These are phyloP conservation scores for Pectinophora gossypiella DNA, from an alignment of 1,140 invertebrate species.

Conservation along the genomic window DNA sequence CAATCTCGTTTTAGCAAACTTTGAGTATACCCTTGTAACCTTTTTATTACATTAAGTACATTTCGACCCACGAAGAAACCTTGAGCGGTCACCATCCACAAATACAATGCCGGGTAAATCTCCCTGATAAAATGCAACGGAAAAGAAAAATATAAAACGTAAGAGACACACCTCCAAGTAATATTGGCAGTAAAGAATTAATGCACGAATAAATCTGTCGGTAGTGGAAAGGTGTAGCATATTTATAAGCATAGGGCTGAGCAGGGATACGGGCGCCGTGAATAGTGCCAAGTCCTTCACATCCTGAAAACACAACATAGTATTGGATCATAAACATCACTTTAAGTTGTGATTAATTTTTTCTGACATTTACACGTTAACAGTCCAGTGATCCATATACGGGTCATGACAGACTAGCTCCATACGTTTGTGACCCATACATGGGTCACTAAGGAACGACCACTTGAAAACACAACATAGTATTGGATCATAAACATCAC, in stretches of 20 bases:
- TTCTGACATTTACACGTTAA: too few species aligned
- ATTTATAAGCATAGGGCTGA: slow-evolving; percentile 76
- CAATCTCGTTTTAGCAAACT: too few species aligned
- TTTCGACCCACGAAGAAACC: neutral
- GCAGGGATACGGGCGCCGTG: slow-evolving; percentile 69
- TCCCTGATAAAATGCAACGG: neutral
- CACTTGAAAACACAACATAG: slow-evolving; percentile 37
- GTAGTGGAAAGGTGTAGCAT: slow-evolving; percentile 76
- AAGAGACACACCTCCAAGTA: slow-evolving; percentile 74
- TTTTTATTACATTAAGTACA: too few species aligned
- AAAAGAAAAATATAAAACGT: too few species aligned
- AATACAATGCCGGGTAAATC: neutral
- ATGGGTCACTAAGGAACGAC: too few species aligned
- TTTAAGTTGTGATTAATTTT: too few species aligned
- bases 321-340: too few species aligned
- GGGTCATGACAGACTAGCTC: too few species aligned
- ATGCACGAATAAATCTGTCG: slow-evolving; percentile 78
- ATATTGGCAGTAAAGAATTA: slow-evolving; percentile 79
- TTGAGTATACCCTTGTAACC: too few species aligned
- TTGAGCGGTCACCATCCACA: neutral
- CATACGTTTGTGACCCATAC: too few species aligned
- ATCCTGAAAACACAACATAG: slow-evolving; percentile 50
- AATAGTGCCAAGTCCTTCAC: slow-evolving; percentile 80
- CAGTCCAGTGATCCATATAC: too few species aligned
- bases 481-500: too few species aligned